Evolutionary conservation across 2,888 invertebrate species (phyloP).

Genomic region (Eristalis intricaria): DNA sequence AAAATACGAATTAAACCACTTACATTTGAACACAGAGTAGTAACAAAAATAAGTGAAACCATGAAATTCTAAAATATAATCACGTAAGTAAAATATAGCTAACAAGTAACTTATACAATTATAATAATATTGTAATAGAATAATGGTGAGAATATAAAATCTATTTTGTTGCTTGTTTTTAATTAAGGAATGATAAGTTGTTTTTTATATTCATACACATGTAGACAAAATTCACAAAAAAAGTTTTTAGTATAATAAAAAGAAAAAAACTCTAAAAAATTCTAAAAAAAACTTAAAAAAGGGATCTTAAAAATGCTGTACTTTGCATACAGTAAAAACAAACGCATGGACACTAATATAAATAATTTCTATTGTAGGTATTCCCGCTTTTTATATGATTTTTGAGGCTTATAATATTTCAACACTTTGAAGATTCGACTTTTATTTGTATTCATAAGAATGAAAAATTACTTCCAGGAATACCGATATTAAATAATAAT

Average conservation of each 20-base stretch:
- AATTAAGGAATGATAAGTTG: slow-evolving; percentile 59
- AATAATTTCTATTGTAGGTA: background rate
- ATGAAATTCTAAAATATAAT: slow-evolving; percentile 71
- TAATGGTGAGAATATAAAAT: slow-evolving; percentile 41
- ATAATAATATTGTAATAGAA: slow-evolving; percentile 48
- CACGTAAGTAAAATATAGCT: slow-evolving; percentile 68
- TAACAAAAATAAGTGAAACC: slow-evolving; percentile 67
- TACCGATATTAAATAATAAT: background rate
- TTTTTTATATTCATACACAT: slow-evolving; percentile 71
- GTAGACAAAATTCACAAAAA: slow-evolving; percentile 67
- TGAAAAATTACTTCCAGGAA: background rate
- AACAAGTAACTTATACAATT: slow-evolving; percentile 63
- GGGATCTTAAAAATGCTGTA: slow-evolving; percentile 47
- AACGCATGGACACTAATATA: slow-evolving; percentile 53
- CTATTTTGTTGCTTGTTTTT: slow-evolving; percentile 69
- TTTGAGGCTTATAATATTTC: background rate
- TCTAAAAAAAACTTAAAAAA: slow-evolving; percentile 49
- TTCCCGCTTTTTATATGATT: background rate
- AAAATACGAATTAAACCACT: slow-evolving; percentile 71
- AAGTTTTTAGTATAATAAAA: slow-evolving; percentile 58
- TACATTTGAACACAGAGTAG: slow-evolving; percentile 72
- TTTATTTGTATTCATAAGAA: background rate
- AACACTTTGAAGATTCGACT: background rate
- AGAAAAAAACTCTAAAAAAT: slow-evolving; percentile 51
- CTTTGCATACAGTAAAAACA: slow-evolving; percentile 51